A percentile compares a stretch with the other conserved stretches of the same genome.
phyloP scores from a whole-genome alignment of 2,888 invertebrate genomes.

The Odontomyia ornata region DNA sequence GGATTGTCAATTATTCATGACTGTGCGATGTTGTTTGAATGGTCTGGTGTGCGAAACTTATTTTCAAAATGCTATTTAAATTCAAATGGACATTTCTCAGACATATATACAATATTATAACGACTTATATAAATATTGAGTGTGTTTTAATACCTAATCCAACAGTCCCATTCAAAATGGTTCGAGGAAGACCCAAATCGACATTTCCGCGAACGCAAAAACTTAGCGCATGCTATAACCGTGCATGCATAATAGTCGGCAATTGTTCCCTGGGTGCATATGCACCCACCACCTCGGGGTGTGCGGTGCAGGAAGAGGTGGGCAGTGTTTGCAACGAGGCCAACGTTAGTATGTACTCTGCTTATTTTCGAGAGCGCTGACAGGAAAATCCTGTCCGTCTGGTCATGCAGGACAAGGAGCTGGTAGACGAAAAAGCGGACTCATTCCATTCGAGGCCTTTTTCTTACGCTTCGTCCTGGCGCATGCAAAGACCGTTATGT shows the following conservation, averaged over 20 bases:
- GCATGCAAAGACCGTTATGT: too few relatives aligned
- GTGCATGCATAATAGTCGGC: not conserved
- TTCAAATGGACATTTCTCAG: too few relatives aligned
- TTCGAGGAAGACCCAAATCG: not conserved
- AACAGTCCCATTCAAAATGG: not conserved
- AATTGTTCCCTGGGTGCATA: slow-evolving; percentile 20
- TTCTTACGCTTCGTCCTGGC: too few relatives aligned
- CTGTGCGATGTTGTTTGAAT: not conserved
- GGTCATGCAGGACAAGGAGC: not conserved
- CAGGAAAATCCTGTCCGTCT: slow-evolving; percentile 6
- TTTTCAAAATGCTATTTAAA: too few relatives aligned
- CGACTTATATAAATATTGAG: too few relatives aligned
- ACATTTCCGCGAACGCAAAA: not conserved
- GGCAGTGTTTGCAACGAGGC: not conserved
- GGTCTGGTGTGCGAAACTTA: too few relatives aligned
- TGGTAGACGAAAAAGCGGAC: not conserved
- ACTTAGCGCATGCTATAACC: slow-evolving; percentile 28
- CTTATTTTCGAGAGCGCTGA: not conserved
- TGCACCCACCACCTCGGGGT: not conserved
- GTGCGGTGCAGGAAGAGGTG: not conserved
- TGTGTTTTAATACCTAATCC: not conserved
- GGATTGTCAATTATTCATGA: not conserved
- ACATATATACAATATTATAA: too few relatives aligned
- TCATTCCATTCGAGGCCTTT: too few relatives aligned
- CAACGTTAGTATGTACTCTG: not conserved